These are phyloP conservation scores for Chionomys nivalis DNA, from an alignment of 2,113 vertebrate species.

Conservation along the genomic window DNA sequence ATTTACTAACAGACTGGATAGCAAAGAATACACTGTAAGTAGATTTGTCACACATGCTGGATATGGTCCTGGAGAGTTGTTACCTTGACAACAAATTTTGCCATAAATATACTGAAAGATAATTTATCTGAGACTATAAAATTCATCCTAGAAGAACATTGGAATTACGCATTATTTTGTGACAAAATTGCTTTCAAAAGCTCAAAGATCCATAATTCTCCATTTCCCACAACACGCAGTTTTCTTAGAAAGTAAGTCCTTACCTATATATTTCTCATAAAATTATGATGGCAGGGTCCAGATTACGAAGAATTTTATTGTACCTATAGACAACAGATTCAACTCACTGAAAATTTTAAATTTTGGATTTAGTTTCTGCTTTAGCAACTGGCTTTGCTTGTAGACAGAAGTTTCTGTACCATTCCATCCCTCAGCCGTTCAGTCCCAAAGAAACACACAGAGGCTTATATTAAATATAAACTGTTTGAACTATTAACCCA, in stretches of 20 bases:
- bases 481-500: too few relatives aligned
- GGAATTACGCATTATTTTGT: conserved; percentile 42
- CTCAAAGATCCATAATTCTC: background rate
- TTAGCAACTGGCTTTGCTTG: background rate
- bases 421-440: too few relatives aligned
- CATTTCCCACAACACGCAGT: background rate
- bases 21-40: conserved; percentile 3
- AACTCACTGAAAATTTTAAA: background rate
- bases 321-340: background rate
- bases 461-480: too few relatives aligned
- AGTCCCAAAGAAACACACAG: too few relatives aligned
- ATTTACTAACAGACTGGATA: background rate
- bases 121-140: conserved; percentile 50
- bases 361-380: background rate
- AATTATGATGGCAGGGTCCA: background rate
- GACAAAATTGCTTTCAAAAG: conserved; percentile 49
- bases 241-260: conserved; percentile 20
- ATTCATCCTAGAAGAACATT: conserved; percentile 41
- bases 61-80: background rate
- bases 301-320: background rate
- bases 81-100: conserved; percentile 41
- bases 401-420: too few relatives aligned
- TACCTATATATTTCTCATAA: background rate
- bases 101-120: conserved; percentile 34
- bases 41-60: conserved; percentile 28